These are phyloP conservation scores for Argyresthia goedartella DNA, from an alignment of 2,888 invertebrate species.

Conservation along the genomic window DNA sequence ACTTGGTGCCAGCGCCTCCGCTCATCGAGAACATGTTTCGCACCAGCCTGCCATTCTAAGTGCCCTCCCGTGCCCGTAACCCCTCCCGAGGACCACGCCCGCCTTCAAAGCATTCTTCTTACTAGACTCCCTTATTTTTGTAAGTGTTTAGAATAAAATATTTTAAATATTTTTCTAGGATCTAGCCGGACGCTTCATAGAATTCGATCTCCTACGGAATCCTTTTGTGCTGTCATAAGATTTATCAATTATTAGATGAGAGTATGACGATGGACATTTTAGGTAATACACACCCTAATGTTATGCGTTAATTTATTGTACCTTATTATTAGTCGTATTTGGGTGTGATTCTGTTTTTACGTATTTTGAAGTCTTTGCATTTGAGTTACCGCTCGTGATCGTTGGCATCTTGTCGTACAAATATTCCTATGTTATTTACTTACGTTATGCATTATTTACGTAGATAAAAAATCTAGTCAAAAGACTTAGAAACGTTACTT, in stretches of 20 bases:
- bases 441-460: constrained; percentile 44
- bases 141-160: constrained; percentile 55
- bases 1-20: constrained; percentile 91
- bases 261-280: constrained; percentile 37
- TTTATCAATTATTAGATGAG: constrained; percentile 18
- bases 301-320: constrained; percentile 62
- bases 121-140: constrained; percentile 62
- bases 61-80: constrained; percentile 14
- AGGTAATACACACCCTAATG: constrained; percentile 24
- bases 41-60: constrained; percentile 92
- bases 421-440: constrained; percentile 70
- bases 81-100: constrained; percentile 51
- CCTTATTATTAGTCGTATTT: constrained; percentile 39
- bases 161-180: constrained; percentile 67
- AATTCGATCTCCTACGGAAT: constrained; percentile 64
- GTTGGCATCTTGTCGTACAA: constrained; percentile 71
- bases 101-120: constrained; percentile 49
- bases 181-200: constrained; percentile 47
- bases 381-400: constrained; percentile 71
- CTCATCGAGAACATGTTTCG: constrained; percentile 97
- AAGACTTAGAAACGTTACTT: constrained; percentile 65
- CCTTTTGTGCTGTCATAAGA: constrained; percentile 46
- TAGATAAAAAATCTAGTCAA: constrained; percentile 58
- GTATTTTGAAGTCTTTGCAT: constrained; percentile 63
- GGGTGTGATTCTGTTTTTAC: constrained; percentile 64